phyloP scores from a whole-genome alignment of 1,140 invertebrate genomes.

The Brachionus paranguensis region DNA sequence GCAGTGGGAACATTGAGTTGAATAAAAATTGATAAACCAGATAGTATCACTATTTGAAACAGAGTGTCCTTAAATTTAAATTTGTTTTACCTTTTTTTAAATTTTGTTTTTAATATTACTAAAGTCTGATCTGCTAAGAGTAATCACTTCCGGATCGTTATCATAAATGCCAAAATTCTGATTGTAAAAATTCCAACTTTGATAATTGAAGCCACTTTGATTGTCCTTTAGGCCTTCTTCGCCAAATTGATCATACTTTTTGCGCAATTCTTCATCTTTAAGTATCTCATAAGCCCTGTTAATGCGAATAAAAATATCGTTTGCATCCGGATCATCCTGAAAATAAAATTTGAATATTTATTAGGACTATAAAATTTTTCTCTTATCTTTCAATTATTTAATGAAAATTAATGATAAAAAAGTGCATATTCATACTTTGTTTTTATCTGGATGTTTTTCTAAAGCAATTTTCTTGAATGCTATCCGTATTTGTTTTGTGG shows the following conservation, averaged over 20 bases:
- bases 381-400: background rate
- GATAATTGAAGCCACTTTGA: constrained; percentile 61
- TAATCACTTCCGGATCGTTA: constrained; percentile 73
- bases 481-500: constrained; percentile 68
- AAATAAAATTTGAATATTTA: background rate
- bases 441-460: constrained; percentile 76
- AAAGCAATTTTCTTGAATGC: constrained; percentile 76
- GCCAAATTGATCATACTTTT: constrained; percentile 72
- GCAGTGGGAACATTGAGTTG: constrained; percentile 62
- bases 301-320: constrained; percentile 69
- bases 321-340: constrained; percentile 63
- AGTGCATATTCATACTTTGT: constrained; percentile 56
- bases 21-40: constrained; percentile 41
- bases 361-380: constrained; percentile 53
- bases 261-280: constrained; percentile 71
- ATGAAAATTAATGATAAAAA: background rate
- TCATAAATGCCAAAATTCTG: constrained; percentile 81
- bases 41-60: constrained; percentile 28
- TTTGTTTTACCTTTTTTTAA: background rate
- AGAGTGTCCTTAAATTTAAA: background rate
- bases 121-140: constrained; percentile 68
- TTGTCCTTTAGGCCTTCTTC: constrained; percentile 64
- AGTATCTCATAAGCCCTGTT: constrained; percentile 76
- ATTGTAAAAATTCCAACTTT: constrained; percentile 74
- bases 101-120: constrained; percentile 58